Evolutionary conservation across 2,797 vertebrate species (phyloP).

Genomic region (Todus mexicanus): DNA sequence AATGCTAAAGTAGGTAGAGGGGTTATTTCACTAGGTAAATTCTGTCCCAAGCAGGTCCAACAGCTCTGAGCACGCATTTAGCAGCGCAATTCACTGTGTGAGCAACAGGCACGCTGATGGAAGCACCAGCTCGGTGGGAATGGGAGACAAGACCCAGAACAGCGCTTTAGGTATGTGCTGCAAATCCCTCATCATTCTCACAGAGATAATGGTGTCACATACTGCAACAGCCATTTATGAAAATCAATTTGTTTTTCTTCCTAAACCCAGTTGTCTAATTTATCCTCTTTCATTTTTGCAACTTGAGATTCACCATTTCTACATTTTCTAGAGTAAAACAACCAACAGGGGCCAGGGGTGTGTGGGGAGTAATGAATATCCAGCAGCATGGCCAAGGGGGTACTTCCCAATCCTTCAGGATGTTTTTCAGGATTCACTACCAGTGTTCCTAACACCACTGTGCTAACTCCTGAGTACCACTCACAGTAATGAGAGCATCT

Average conservation of each 20-base stretch:
- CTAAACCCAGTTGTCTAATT: neutral
- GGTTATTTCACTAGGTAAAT: neutral
- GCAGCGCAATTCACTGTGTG: neutral
- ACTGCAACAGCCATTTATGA: neutral
- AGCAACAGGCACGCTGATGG: accelerated
- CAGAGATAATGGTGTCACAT: neutral
- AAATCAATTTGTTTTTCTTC: neutral
- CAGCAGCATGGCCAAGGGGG: neutral
- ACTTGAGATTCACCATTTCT: neutral
- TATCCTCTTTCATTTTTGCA: neutral
- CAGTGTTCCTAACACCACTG: neutral
- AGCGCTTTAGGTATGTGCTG: neutral
- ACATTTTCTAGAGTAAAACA: neutral
- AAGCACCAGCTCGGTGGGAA: neutral
- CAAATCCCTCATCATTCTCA: neutral
- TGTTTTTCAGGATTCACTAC: neutral
- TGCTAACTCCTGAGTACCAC: neutral
- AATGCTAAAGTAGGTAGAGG: neutral
- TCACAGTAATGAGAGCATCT: neutral
- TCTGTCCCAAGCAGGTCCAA: neutral
- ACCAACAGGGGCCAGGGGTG: neutral
- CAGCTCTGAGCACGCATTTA: neutral
- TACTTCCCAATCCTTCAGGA: neutral
- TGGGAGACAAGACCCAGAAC: neutral
- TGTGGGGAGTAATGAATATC: neutral